Evolutionary conservation across 1,140 invertebrate species (phyloP), one percentile per base, ranked within the genome.

Genomic region (Bombus confusus): DNA sequence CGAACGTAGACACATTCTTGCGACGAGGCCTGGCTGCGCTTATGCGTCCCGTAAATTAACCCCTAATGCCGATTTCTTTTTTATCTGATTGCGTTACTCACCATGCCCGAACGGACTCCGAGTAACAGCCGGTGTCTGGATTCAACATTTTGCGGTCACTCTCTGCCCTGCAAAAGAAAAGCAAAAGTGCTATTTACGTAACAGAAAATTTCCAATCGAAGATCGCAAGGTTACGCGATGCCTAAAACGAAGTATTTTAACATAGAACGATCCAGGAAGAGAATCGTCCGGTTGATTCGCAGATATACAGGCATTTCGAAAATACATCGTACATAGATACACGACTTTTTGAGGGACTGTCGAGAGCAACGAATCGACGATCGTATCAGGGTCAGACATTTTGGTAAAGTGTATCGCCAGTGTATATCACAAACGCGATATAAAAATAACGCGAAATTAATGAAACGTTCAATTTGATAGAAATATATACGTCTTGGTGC

Each of bases 121-220:
- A 87, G 85, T 95, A 95, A 89, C 94, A 95, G 76, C 92, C 92
- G 66, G 92, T 93, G 89, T 95, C 95, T 62, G 94, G 93, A 87
- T 94, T 95, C 87, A 95, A 91, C 94, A 95, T 95, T 92, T 95
- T 95, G 79, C 94, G 94, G 47, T 95, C 95, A 84, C 91, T 94
- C 76, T 95, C 95, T 66, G 94, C 92, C 94, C 95, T 95, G 92
- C 9, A 94, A 95, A 74, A 79, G 25, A 47, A 4, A 73, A 43
- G 28, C 25, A 76, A 47, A 10, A 72, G 1, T 71, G 15, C 37
- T 2, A 18, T 22, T 71, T 18, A 28, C 18, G 0, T n/a, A 71
- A 5, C n/a, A n/a, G 1, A 0, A 41, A 71, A 71, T 71, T 72
- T 1, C 25, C 10, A 18, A n/a, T 72, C 22, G 22, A 12, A 41